phyloP scores from a whole-genome alignment of 2,888 invertebrate genomes.

The Periphyllus acericola region DNA sequence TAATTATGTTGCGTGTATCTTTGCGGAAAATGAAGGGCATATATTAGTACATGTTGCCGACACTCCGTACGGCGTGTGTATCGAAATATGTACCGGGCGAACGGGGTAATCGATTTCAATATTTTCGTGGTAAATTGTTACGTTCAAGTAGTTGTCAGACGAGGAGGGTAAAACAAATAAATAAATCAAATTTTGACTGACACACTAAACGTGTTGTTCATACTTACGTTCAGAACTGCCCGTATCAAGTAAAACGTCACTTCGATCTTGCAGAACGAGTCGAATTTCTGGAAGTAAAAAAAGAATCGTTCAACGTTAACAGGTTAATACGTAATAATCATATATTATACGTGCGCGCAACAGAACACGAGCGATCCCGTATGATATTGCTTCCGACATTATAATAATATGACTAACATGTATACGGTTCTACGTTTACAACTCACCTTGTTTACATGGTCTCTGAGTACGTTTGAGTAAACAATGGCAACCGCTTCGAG shows the following conservation, averaged over 20 bases:
- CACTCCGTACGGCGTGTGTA: no score
- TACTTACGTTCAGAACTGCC: slow-evolving; percentile 79
- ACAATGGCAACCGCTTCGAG: slow-evolving; percentile 84
- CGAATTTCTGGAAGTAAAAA: slow-evolving; percentile 76
- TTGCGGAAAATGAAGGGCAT: no score
- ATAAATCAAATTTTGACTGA: neutral
- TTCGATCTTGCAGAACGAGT: slow-evolving; percentile 81
- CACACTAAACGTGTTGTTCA: neutral
- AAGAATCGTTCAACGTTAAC: neutral
- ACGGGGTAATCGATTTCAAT: neutral
- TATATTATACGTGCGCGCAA: neutral
- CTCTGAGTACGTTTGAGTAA: slow-evolving; percentile 82
- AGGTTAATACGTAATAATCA: slow-evolving; percentile 21
- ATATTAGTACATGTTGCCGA: no score
- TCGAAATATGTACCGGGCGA: neutral
- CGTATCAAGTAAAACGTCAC: slow-evolving; percentile 80
- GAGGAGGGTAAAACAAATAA: neutral
- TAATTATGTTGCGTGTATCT: no score
- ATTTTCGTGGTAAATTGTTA: no score
- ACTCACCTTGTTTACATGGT: slow-evolving; percentile 83
- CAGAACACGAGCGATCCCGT: neutral
- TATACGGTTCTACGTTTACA: neutral
- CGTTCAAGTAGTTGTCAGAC: neutral
- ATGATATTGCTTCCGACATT: slow-evolving; percentile 8
- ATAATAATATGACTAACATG: neutral